A percentile compares a stretch with the other conserved stretches of the same genome.
Evolutionary conservation across 2,888 invertebrate genomes (phyloP).

Genomic region (Caenorhabditis sp.): DNA sequence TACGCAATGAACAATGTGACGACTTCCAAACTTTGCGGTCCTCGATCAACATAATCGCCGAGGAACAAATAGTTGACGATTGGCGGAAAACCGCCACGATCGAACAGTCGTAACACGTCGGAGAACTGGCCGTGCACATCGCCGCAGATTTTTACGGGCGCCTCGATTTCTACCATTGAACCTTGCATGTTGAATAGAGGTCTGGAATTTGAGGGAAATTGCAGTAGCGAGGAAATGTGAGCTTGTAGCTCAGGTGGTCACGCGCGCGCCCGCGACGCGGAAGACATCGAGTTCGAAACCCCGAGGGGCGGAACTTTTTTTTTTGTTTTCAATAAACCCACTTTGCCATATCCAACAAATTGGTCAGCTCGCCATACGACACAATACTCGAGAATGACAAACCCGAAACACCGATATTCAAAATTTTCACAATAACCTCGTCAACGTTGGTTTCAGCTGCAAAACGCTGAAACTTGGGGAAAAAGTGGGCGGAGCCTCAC

Average conservation of each 20-base stretch:
- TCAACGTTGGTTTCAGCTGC: constrained; percentile 17
- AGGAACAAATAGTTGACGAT: constrained; percentile 61
- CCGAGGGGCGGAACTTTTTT: too few relatives aligned
- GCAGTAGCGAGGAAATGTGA: too few relatives aligned
- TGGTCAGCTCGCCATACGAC: background rate
- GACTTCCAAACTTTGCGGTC: constrained; percentile 56
- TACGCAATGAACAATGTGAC: constrained; percentile 55
- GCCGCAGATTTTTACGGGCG: constrained; percentile 61
- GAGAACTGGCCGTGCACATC: constrained; percentile 61
- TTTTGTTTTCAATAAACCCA: too few relatives aligned
- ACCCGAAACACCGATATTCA: constrained; percentile 17
- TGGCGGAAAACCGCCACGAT: constrained; percentile 61
- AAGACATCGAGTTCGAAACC: too few relatives aligned
- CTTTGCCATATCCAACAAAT: constrained; percentile 15
- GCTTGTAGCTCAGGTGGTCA: too few relatives aligned
- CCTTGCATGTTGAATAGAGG: constrained; percentile 27
- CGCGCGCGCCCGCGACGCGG: too few relatives aligned
- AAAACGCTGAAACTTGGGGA: background rate
- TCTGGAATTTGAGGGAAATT: too few relatives aligned
- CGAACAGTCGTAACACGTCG: constrained; percentile 59
- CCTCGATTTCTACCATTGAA: constrained; percentile 52
- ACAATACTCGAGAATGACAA: constrained; percentile 2
- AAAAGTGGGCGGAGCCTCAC: background rate
- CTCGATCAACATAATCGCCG: constrained; percentile 63
- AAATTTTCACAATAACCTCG: constrained; percentile 15